Evolutionary conservation across 1,140 invertebrate genomes (phyloP).

Genomic region (Neoseiulus cucumeris): DNA sequence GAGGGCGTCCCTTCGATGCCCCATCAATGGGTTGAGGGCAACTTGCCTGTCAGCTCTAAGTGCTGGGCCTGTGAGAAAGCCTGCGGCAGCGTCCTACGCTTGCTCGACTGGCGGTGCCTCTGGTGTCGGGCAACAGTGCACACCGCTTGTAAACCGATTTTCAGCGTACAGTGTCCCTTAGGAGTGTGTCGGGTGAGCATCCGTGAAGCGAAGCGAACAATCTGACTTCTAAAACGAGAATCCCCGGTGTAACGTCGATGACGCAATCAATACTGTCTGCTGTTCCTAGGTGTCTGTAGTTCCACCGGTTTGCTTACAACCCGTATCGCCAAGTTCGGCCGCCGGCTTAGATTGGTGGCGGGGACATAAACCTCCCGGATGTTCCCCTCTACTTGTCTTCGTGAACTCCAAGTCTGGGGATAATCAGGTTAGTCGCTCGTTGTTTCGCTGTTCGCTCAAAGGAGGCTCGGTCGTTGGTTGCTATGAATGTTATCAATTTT

Average conservation of each 20-base stretch:
- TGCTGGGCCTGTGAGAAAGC: constrained; percentile 87
- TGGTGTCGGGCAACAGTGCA: constrained; percentile 85
- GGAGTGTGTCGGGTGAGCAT: constrained; percentile 49
- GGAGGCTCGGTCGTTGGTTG: background rate
- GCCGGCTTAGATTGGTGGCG: constrained; percentile 68
- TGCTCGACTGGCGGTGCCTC: constrained; percentile 87
- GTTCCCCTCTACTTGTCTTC: constrained; percentile 75
- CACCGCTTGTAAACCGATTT: constrained; percentile 52
- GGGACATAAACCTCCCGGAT: constrained; percentile 58
- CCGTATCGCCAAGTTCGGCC: constrained; percentile 20
- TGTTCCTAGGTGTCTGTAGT: constrained; percentile 44
- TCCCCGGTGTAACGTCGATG: background rate
- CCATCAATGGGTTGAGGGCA: constrained; percentile 95
- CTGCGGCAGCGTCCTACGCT: constrained; percentile 76
- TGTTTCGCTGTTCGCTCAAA: background rate
- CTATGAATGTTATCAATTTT: too few species aligned
- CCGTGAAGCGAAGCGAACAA: background rate
- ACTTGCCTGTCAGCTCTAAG: constrained; percentile 78
- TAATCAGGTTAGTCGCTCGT: constrained; percentile 40
- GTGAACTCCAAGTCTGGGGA: constrained; percentile 94
- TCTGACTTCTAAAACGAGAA: background rate
- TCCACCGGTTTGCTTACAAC: constrained; percentile 73
- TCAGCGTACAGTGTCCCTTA: constrained; percentile 48
- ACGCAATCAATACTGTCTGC: too few species aligned
- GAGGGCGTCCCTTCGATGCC: constrained; percentile 85